Evolutionary conservation across 2,888 invertebrate genomes (phyloP).

Genomic region (Spilarctia lutea): DNA sequence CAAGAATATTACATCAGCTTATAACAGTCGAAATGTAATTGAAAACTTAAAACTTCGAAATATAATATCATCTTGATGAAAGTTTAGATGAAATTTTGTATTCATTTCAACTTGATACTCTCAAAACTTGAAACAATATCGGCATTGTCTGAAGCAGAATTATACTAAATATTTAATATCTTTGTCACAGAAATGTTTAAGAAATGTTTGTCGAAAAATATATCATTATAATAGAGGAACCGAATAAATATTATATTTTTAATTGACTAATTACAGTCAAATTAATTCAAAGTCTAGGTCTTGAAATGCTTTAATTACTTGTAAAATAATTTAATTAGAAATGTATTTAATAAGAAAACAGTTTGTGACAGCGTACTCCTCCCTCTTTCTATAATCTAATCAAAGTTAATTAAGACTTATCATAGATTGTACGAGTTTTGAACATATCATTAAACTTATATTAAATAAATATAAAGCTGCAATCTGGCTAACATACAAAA

Average conservation of each 20-base stretch:
- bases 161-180: not conserved
- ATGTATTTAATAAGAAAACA: not conserved
- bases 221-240: not conserved
- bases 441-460: slow-evolving; percentile 6
- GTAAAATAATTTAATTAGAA: not conserved
- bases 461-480: slow-evolving; percentile 20
- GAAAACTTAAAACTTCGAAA: not conserved
- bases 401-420: slow-evolving; percentile 4
- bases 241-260: no score
- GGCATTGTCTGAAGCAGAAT: not conserved
- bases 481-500: slow-evolving; percentile 35
- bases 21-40: not conserved
- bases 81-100: not conserved
- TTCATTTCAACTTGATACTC: not conserved
- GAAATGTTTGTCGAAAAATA: not conserved
- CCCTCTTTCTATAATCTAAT: not conserved
- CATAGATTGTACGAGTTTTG: slow-evolving; percentile 2
- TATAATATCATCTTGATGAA: not conserved
- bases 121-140: not conserved
- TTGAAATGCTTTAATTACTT: not conserved
- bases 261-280: no score
- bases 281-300: not conserved
- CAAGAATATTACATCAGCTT: not conserved
- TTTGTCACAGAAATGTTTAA: not conserved
- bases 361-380: not conserved